Base-by-base conservation (phyloP, 1,140 invertebrate genomes). In the Stegodyphus mimosarum region DNA sequence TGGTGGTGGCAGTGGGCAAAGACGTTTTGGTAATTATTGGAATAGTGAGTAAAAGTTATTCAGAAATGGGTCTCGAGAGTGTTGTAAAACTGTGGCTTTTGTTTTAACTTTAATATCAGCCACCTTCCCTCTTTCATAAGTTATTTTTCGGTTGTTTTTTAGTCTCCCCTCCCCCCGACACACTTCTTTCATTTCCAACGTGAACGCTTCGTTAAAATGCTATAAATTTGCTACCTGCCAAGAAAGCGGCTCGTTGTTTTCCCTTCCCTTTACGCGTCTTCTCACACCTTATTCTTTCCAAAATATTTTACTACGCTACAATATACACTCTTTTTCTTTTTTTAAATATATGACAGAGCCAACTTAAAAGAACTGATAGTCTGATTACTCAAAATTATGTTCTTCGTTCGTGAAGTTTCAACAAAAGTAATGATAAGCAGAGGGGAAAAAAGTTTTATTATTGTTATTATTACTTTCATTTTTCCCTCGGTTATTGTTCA, bases 151-250 rank as follows among this genome's bases (percentile, higher is more conserved):
- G 33, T 33, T 33, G 33, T 33, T 33, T 33, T 33, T 33, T 33
- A 33, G 33, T 33, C 33, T 3, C 33, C 33, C 33, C 33, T 3
- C 33, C 33, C 33, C n/a, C n/a, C n/a, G n/a, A n/a, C n/a, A n/a
- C n/a, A 33, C 33, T 33, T 9, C 15, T 9, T 79, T 70, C 70
- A 67, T 48, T 73, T 63, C 0, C n/a, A 83, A 60, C 55, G 55
- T 83, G 80, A 83, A 83, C 71, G 80, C 51, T 83, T 83, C 80
- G 80, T 83, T 83, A 83, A 83, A 83, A 83, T 33, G 60, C 71
- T 17, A 72, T 83, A 83, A 83, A 83, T 83, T 83, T 66, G 50
- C 11, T 18, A 52, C 55, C 69, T 60, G 55, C 55, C 55, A 60
- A 60, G 15, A 9, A 60, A 33, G 33, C 33, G 3, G 33, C 33